These are phyloP conservation scores for Caenorhabditis brenneri DNA, from an alignment of 1,140 invertebrate species.

Conservation along the genomic window DNA sequence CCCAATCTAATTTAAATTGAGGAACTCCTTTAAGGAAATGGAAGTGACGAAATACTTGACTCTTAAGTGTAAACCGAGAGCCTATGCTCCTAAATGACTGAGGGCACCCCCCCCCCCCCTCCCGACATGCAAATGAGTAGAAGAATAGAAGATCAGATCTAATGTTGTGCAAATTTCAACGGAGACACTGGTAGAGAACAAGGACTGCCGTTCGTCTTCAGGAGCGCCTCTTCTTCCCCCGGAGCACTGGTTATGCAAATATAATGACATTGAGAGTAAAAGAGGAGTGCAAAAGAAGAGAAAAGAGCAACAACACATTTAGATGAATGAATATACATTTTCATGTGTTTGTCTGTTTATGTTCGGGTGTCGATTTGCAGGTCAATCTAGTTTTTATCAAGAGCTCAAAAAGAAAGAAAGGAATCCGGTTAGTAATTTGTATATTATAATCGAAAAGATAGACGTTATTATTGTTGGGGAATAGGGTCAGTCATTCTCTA, in stretches of 20 bases:
- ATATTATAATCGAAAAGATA: not conserved
- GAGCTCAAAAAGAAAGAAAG: not conserved
- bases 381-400: too few relatives aligned
- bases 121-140: conserved; percentile 37
- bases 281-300: not conserved
- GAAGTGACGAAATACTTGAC: conserved; percentile 39
- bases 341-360: not conserved
- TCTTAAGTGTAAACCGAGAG: conserved; percentile 35
- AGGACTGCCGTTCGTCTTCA: conserved; percentile 13
- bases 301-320: conserved; percentile 34
- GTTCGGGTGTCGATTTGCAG: conserved; percentile 33
- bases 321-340: conserved; percentile 19
- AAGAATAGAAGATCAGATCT: conserved; percentile 40
- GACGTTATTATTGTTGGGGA: not conserved
- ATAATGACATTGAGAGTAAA: conserved; percentile 42
- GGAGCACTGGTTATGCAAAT: conserved; percentile 39
- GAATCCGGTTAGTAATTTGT: conserved; percentile 29
- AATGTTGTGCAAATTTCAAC: conserved; percentile 37
- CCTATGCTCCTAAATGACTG: not conserved
- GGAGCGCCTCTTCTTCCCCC: not conserved
- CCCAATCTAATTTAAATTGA: not conserved
- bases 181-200: not conserved
- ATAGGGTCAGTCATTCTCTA: conserved; percentile 17
- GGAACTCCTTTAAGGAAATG: not conserved
- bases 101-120: too few relatives aligned